phyloP scores from a whole-genome alignment of 2,113 vertebrate species.

The Cranoglanis bouderius region DNA sequence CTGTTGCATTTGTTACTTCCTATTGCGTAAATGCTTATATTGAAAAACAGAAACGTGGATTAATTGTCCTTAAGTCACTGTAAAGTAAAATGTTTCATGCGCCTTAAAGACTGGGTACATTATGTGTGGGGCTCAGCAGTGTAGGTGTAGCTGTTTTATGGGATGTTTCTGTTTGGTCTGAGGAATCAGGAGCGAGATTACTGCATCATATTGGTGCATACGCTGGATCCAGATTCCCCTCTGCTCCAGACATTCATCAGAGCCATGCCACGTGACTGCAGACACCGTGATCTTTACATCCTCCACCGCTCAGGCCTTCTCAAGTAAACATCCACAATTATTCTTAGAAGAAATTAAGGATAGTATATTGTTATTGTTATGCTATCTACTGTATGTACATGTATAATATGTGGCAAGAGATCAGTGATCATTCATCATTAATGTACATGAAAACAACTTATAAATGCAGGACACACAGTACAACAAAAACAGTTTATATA shows the following conservation, averaged over 20 bases:
- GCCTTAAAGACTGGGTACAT: neutral
- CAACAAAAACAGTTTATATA: neutral
- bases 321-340: constrained; percentile 68
- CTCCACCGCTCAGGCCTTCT: constrained; percentile 77
- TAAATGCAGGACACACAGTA: neutral
- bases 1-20: neutral
- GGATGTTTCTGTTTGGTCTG: neutral
- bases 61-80: neutral
- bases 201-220: constrained; percentile 80
- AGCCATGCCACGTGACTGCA: constrained; percentile 62
- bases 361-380: neutral
- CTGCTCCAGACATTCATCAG: constrained; percentile 82
- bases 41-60: neutral
- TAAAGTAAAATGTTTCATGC: neutral
- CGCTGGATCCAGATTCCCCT: constrained; percentile 72
- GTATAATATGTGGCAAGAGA: neutral
- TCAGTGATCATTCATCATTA: neutral
- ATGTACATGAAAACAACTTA: neutral
- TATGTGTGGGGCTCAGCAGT: neutral
- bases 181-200: constrained; percentile 78
- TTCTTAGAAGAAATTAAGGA: neutral
- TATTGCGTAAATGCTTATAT: neutral
- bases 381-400: neutral
- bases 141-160: neutral
- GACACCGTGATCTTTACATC: constrained; percentile 79